Evolutionary conservation across 2,888 invertebrate species (phyloP), one percentile per base, ranked within the genome.

Genomic region (Vannuccia rotundouncinata): DNA sequence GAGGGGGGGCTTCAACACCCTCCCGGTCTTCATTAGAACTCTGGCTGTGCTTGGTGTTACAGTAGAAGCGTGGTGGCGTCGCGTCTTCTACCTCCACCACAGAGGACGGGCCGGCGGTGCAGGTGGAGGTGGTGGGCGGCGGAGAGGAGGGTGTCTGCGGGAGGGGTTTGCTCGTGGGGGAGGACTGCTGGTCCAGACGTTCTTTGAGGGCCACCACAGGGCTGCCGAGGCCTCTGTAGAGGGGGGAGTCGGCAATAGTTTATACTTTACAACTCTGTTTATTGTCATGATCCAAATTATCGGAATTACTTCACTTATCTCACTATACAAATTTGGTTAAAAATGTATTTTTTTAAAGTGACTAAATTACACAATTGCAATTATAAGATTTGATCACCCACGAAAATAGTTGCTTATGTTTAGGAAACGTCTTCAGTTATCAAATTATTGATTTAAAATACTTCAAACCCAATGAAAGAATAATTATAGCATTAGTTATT

Each of bases 51-150:
- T 66, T 66, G 10, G 66, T 66, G 25, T 66, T 66, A 22, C 66
- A 66, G 66, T 66, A 66, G 66, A 66, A 66, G 66, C 66, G 66
- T 5, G 66, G 66, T 27, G 66, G 66, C 2, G 66, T 66, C 2
- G 66, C 66, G 22, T 66, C 66, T 27, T 66, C 66, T 2, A 5
- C 66, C 66, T 22, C 66, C 5, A 5, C 66, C 66, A 5, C 22
- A 22, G 22, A 5, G 10, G 10, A 5, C 5, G 22, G 10, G 17
- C 2, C 22, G 5, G 66, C 13, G 10, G 17, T 5, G 66, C 22
- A 27, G 25, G 66, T 17, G 2, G 66, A 66, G 17, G 45, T 10
- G 45, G 45, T 10, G 17, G 17, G 45, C 5, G 45, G 45, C 45
- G 5, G 45, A 5, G 5, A 17, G 5, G 66, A 27, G 10, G 66